A percentile compares a stretch with the other conserved stretches of the same genome.
These are phyloP conservation scores for Mus spicilegus DNA, from an alignment of 2,113 vertebrate species.

Conservation along the genomic window DNA sequence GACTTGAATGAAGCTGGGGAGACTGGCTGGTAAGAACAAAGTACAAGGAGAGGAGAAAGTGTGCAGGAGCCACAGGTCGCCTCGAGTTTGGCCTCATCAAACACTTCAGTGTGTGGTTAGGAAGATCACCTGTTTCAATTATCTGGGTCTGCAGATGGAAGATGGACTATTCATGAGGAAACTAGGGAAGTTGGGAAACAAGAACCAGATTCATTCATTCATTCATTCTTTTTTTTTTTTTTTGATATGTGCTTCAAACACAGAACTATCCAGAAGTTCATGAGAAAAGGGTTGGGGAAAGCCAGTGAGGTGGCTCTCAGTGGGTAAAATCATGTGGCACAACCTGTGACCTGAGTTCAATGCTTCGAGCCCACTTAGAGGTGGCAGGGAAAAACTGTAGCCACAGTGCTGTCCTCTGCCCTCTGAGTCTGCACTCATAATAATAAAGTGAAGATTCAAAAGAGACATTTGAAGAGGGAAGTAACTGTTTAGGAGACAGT, in stretches of 20 bases:
- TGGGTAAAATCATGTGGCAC: no score
- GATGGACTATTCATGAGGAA: not conserved
- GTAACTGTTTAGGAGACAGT: not conserved
- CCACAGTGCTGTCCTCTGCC: not conserved
- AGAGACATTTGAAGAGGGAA: not conserved
- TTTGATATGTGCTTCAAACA: not conserved
- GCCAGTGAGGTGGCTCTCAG: not conserved
- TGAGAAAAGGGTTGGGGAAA: not conserved
- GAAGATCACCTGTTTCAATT: not conserved
- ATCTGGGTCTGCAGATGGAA: not conserved
- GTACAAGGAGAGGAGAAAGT: not conserved
- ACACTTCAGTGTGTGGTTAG: not conserved
- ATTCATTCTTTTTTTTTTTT: not conserved
- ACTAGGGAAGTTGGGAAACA: not conserved
- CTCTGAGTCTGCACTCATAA: not conserved
- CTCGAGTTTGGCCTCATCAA: not conserved
- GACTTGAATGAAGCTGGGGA: not conserved
- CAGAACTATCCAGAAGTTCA: not conserved
- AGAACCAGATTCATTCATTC: not conserved
- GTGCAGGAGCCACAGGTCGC: not conserved
- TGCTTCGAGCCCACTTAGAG: no score
- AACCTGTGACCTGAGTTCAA: not conserved
- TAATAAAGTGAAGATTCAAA: not conserved
- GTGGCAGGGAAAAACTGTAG: not conserved
- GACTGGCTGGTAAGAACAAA: not conserved